phyloP scores from a whole-genome alignment of 2,113 vertebrate species.

The Sceloporus tristichus region DNA sequence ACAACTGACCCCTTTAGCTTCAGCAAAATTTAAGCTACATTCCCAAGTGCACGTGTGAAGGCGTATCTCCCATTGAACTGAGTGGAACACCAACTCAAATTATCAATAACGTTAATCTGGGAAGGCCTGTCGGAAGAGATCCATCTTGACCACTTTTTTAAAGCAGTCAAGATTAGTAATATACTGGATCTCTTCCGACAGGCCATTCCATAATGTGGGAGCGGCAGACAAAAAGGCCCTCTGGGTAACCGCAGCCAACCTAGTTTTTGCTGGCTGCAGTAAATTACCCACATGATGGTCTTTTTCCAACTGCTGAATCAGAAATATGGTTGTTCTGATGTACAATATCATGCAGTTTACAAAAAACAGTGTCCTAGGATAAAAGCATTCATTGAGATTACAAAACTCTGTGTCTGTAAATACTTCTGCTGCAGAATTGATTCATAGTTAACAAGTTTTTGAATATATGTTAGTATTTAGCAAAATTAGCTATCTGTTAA shows the following conservation, averaged over 20 bases:
- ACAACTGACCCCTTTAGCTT: neutral
- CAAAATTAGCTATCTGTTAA: slow-evolving; percentile 80
- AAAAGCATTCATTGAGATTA: slow-evolving; percentile 54
- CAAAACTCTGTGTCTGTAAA: slow-evolving; percentile 23
- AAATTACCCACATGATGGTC: slow-evolving; percentile 40
- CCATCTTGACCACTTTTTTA: too few relatives aligned
- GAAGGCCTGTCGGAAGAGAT: too few relatives aligned
- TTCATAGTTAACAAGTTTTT: slow-evolving; percentile 72
- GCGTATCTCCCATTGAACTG: neutral
- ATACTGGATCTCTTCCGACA: too few relatives aligned
- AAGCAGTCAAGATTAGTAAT: too few relatives aligned
- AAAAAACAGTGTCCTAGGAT: slow-evolving; percentile 1
- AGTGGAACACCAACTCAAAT: neutral
- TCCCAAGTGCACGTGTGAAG: neutral
- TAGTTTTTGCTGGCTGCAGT: slow-evolving; percentile 1
- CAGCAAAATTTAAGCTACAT: neutral
- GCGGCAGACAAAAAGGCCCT: too few relatives aligned
- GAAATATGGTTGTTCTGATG: neutral
- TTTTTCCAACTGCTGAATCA: slow-evolving; percentile 4
- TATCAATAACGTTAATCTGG: neutral
- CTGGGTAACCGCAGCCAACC: too few relatives aligned
- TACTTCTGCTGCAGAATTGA: slow-evolving; percentile 59
- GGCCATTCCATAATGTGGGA: too few relatives aligned
- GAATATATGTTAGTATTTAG: slow-evolving; percentile 79
- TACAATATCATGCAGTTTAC: slow-evolving; percentile 24